These are phyloP conservation scores for Polypterus bichir DNA, from an alignment of 2,113 vertebrate species.

Conservation along the genomic window DNA sequence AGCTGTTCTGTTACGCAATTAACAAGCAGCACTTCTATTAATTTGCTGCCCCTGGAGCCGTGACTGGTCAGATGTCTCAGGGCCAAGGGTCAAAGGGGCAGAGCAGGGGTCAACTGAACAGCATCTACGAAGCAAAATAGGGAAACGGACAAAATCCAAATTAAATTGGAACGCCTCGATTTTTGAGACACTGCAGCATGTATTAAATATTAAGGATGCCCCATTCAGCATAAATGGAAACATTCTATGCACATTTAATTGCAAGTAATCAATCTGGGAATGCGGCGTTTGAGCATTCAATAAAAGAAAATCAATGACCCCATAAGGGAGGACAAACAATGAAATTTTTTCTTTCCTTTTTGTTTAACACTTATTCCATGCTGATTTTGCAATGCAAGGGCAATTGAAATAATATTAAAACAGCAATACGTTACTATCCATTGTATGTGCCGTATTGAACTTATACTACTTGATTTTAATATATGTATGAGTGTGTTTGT, in stretches of 20 bases:
- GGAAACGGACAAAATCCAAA: constrained; percentile 53
- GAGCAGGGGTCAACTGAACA: constrained; percentile 82
- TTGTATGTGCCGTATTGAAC: constrained; percentile 75
- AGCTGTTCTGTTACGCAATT: constrained; percentile 96
- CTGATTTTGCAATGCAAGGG: constrained; percentile 64
- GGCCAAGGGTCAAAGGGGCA: constrained; percentile 87
- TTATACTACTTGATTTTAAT: constrained; percentile 56
- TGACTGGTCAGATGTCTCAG: constrained; percentile 96
- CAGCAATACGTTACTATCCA: constrained; percentile 72
- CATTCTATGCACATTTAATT: constrained; percentile 77
- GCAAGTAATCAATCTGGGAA: constrained; percentile 82
- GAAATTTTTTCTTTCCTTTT: constrained; percentile 65
- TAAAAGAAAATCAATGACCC: constrained; percentile 84
- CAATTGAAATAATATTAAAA: constrained; percentile 82
- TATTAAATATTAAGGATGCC: constrained; percentile 47
- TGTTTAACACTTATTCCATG: constrained; percentile 92
- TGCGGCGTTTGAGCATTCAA: constrained; percentile 75
- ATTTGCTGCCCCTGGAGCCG: constrained; percentile 90
- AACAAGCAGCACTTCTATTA: constrained; percentile 94
- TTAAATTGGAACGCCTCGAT: constrained; percentile 33
- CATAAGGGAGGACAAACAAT: constrained; percentile 78
- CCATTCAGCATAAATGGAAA: constrained; percentile 66
- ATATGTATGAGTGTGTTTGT: too few species aligned
- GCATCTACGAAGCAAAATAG: constrained; percentile 52
- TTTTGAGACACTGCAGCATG: constrained; percentile 21